phyloP scores from a whole-genome alignment of 2,888 invertebrate species.

The Apomyelois bistriatella region DNA sequence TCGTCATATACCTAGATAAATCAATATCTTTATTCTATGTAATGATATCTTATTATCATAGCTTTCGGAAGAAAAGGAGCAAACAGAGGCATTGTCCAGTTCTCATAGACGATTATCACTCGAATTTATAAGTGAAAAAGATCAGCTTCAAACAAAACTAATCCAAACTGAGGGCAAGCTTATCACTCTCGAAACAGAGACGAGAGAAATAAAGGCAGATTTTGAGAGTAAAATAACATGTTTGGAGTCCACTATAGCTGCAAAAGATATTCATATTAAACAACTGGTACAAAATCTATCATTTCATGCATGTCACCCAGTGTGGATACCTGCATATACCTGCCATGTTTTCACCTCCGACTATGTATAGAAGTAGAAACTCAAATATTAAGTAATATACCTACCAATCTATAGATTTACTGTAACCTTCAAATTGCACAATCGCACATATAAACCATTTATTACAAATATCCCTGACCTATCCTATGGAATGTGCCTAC shows the following conservation, averaged over 20 bases:
- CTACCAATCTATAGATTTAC: too few relatives aligned
- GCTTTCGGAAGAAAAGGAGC: constrained; percentile 74
- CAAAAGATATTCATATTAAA: constrained; percentile 81
- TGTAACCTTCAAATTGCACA: too few relatives aligned
- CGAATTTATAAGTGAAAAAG: constrained; percentile 70
- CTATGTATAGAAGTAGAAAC: too few relatives aligned
- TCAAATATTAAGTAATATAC: too few relatives aligned
- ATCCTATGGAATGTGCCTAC: too few relatives aligned
- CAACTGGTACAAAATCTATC: constrained; percentile 72
- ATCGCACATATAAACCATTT: too few relatives aligned
- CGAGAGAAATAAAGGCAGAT: constrained; percentile 76
- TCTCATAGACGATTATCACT: constrained; percentile 63
- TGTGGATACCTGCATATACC: neutral
- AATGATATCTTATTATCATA: constrained; percentile 36
- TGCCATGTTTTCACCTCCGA: neutral
- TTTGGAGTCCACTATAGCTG: constrained; percentile 78
- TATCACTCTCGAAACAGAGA: constrained; percentile 69
- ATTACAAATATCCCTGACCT: too few relatives aligned
- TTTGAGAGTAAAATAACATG: constrained; percentile 81
- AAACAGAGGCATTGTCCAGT: constrained; percentile 54
- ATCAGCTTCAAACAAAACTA: constrained; percentile 66
- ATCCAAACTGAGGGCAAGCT: constrained; percentile 68
- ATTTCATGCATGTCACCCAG: neutral
- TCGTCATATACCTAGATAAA: too few relatives aligned
- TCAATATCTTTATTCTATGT: neutral